Percentiles rank a stretch among this genome's conserved stretches.
These are phyloP conservation scores for Aphelinus certus DNA, from an alignment of 1,140 invertebrate genomes.

Conservation along the genomic window DNA sequence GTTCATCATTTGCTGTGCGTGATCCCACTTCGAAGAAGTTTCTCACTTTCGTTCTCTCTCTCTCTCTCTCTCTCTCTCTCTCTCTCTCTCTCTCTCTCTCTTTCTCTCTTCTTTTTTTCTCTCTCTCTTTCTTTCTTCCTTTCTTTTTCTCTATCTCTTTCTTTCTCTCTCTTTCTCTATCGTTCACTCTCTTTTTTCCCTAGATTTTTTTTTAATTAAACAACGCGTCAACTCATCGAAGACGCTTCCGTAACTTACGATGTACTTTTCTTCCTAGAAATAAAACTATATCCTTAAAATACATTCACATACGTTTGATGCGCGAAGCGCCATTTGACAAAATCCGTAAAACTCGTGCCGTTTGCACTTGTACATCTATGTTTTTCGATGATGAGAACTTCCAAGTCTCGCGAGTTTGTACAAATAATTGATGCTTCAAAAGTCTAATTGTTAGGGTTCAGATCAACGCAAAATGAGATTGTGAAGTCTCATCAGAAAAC, in stretches of 20 bases:
- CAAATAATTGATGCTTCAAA: constrained; percentile 28
- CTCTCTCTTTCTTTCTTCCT: background rate
- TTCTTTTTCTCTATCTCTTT: constrained; percentile 17
- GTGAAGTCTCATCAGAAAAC: too few relatives aligned
- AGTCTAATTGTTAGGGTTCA: too few relatives aligned
- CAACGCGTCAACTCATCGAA: constrained; percentile 21
- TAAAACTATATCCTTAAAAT: constrained; percentile 38
- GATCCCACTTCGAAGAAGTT: constrained; percentile 16
- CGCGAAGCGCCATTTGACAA: constrained; percentile 29
- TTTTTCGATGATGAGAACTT: constrained; percentile 8
- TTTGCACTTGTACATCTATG: constrained; percentile 30
- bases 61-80: constrained; percentile 16
- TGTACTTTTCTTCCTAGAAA: constrained; percentile 29
- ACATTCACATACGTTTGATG: constrained; percentile 35
- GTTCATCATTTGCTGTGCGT: constrained; percentile 4
- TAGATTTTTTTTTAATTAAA: constrained; percentile 15
- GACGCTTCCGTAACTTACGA: background rate
- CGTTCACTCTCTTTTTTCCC: background rate
- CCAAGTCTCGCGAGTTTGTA: background rate
- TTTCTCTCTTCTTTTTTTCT: background rate
- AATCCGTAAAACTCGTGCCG: constrained; percentile 28
- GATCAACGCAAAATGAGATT: too few relatives aligned
- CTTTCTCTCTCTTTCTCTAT: constrained; percentile 12
- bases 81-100: constrained; percentile 9
- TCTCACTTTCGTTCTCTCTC: background rate